Evolutionary conservation across 2,888 invertebrate species (phyloP), one percentile per base, ranked within the genome.

Genomic region (Piscicola geometra): DNA sequence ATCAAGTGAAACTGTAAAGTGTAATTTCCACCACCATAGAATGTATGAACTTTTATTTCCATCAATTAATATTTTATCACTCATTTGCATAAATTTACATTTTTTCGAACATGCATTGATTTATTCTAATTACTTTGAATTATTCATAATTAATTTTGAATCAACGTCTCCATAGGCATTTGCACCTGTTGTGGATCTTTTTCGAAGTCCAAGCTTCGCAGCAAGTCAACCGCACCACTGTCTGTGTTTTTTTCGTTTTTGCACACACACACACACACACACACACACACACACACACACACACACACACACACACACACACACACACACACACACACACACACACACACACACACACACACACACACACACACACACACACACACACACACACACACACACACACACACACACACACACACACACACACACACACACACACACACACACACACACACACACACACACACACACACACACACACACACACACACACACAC

Each of bases 121-220:
- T n/a, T n/a, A n/a, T n/a, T n/a, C n/a, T n/a, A n/a, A n/a, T n/a
- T n/a, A n/a, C n/a, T n/a, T n/a, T n/a, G n/a, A n/a, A n/a, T n/a
- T n/a, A n/a, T n/a, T n/a, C n/a, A n/a, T n/a, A n/a, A n/a, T n/a
- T n/a, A n/a, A n/a, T n/a, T n/a, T n/a, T n/a, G n/a, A n/a, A n/a
- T n/a, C n/a, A n/a, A n/a, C n/a, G n/a, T n/a, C n/a, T n/a, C n/a
- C n/a, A n/a, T n/a, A n/a, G n/a, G n/a, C n/a, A n/a, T 21, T 68
- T 9, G 5, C 25, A 56, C 60, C 77, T 93, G 92, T 83, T 94
- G 94, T 0, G 95, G 94, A 83, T 96, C 95, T 71, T 97, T 96
- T 87, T 99, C 98, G 84, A 94, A 98, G 87, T 99, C 98, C 82
- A 99, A 87, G 86, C 93, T 93, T 86, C 95, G 94, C 18, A 95